phyloP scores from a whole-genome alignment of 1,140 invertebrate species.

The Papilio polyxenes region DNA sequence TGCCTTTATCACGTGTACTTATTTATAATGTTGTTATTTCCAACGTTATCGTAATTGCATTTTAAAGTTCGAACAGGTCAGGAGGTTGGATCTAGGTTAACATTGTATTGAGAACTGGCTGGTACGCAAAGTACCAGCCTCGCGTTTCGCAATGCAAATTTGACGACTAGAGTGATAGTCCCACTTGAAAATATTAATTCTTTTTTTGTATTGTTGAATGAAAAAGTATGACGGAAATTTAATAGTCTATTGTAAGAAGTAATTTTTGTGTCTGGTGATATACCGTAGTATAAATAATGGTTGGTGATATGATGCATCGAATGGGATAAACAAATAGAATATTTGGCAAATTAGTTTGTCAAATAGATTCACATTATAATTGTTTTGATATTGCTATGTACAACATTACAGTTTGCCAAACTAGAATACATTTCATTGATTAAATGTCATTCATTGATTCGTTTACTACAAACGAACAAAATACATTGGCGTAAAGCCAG shows the following conservation, averaged over 20 bases:
- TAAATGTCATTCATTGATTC: too few species aligned
- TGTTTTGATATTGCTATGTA: too few species aligned
- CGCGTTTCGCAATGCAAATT: conserved; percentile 37
- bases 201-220: neutral
- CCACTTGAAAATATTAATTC: conserved; percentile 11
- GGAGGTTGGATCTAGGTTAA: conserved; percentile 41
- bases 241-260: neutral
- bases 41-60: conserved; percentile 27
- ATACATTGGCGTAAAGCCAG: too few species aligned
- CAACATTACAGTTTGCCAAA: too few species aligned
- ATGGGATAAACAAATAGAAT: too few species aligned
- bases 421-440: too few species aligned
- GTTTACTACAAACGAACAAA: neutral
- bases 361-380: too few species aligned
- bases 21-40: conserved; percentile 34
- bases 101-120: conserved; percentile 38
- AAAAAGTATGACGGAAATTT: neutral
- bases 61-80: conserved; percentile 38
- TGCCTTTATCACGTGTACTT: neutral
- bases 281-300: too few species aligned
- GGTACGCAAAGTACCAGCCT: neutral
- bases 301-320: too few species aligned
- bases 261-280: too few species aligned
- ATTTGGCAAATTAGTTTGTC: too few species aligned
- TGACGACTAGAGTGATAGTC: conserved; percentile 15